A percentile compares a stretch with the other conserved stretches of the same genome.
Conservation (phyloP, 1,140 invertebrate genomes). For the Bombus pascuorum region DNA sequence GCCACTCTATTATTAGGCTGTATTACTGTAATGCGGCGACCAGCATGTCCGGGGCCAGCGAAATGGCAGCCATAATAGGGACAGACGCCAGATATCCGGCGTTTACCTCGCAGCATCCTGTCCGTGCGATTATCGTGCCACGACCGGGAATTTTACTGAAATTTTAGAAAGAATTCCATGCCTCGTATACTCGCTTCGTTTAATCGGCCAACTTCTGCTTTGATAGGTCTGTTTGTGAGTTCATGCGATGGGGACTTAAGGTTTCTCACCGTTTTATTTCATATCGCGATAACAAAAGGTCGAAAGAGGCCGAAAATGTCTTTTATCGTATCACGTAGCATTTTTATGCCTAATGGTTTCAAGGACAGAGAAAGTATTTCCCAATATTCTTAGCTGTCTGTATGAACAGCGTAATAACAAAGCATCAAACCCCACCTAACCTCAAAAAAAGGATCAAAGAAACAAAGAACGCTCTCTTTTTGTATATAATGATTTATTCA, state of each 20-base stretch:
- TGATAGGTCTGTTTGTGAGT: neutral
- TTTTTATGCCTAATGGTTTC: too few species aligned
- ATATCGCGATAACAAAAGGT: neutral
- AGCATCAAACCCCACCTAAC: too few species aligned
- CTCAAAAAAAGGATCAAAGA: too few species aligned
- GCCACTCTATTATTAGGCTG: slow-evolving; percentile 77
- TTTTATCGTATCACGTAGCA: neutral
- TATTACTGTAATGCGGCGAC: slow-evolving; percentile 77
- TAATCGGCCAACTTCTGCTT: neutral
- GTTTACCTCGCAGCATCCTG: slow-evolving; percentile 64
- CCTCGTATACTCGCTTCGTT: neutral
- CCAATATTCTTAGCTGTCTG: too few species aligned
- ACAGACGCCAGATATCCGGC: slow-evolving; percentile 60
- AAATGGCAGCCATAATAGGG: slow-evolving; percentile 68
- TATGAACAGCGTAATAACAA: too few species aligned
- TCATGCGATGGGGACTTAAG: neutral
- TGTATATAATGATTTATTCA: neutral
- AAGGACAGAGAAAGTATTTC: too few species aligned
- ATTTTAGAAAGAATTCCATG: neutral
- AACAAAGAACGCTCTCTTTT: too few species aligned
- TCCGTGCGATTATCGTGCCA: slow-evolving; percentile 49
- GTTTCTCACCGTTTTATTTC: too few species aligned
- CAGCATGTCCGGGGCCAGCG: slow-evolving; percentile 70
- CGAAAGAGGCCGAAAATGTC: neutral
- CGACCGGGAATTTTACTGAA: neutral